Evolutionary conservation across 2,797 vertebrate genomes (phyloP), one percentile per base, ranked within the genome.

Genomic region (Micrastur ruficollis): DNA sequence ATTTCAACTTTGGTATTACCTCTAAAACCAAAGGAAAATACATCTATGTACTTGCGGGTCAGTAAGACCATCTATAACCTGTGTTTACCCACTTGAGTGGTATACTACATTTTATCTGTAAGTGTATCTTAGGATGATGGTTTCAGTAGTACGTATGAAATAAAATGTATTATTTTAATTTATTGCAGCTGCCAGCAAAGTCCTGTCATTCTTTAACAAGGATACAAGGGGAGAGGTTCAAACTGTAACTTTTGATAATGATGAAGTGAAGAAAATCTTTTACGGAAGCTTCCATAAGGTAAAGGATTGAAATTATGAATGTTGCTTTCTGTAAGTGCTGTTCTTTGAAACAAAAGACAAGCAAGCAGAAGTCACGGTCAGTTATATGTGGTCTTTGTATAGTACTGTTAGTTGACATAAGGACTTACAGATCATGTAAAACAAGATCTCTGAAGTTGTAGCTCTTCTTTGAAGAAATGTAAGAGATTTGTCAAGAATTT

Each of bases 261-360:
- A 98, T 26, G 98, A 98, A 52, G 97, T 99, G 71, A 99, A 99
- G 98, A 98, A 97, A 94, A 98, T 99, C 82, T 99, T 99, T 98
- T 99, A 99, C 81, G 99, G 99, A 93, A 99, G 99, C 97, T 99
- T 99, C 98, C 99, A 99, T 97, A 99, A 99, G 99, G 99, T 99
- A 99, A 99, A 95, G 55, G 42, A 40, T n/a, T 81, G 40, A 95
- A 82, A 72, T 82, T 22, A 14, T 78, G 46, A 52, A 38, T 79
- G 36, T 91, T 95, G 36, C 73, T 95, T 94, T 95, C 81, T 94
- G 68, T n/a, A 86, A 84, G 20, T 91, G 52, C 36, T 84, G 47
- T 50, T 74, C 27, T 94, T 86, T 58, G 68, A 78, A 89, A 66
- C 20, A 87, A 49, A 70, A 49, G 32, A 50, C 2, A 53, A 67